These are phyloP conservation scores for Blastomussa wellsi DNA, from an alignment of 92 coral and sea anemone genomes.

Conservation along the genomic window DNA sequence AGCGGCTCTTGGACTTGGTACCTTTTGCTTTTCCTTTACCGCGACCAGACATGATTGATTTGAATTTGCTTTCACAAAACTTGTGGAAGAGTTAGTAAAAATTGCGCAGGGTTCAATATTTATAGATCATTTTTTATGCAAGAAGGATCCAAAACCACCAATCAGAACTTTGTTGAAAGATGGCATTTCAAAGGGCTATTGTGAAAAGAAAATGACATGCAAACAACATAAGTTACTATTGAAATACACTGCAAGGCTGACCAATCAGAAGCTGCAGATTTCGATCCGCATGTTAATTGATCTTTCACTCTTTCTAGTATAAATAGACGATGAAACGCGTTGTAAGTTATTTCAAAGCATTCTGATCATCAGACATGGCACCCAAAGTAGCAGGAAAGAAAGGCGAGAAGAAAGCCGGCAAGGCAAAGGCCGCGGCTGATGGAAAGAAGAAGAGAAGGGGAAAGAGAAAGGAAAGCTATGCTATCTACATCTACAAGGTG, in stretches of 20 bases:
- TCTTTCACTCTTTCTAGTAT: background rate
- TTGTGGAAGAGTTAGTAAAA: background rate
- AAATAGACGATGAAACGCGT: background rate
- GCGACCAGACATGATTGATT: constrained; percentile 75
- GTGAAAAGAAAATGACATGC: background rate
- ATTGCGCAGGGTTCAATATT: background rate
- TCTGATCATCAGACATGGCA: constrained; percentile 24
- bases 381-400: constrained; percentile 45
- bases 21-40: constrained; percentile 91
- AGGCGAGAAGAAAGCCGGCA: constrained; percentile 47
- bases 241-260: background rate
- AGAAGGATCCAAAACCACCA: constrained; percentile 45
- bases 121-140: constrained; percentile 5
- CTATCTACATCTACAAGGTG: constrained; percentile 94
- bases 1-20: constrained; percentile 88
- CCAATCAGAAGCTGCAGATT: constrained; percentile 13
- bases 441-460: constrained; percentile 46
- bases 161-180: constrained; percentile 18
- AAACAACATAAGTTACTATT: background rate
- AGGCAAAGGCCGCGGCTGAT: constrained; percentile 36
- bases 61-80: background rate
- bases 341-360: background rate
- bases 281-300: constrained; percentile 23
- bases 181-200: background rate
- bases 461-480: constrained; percentile 89